These are phyloP conservation scores for Lepidochitona cinerea DNA, from an alignment of 2,888 invertebrate species.

Conservation along the genomic window DNA sequence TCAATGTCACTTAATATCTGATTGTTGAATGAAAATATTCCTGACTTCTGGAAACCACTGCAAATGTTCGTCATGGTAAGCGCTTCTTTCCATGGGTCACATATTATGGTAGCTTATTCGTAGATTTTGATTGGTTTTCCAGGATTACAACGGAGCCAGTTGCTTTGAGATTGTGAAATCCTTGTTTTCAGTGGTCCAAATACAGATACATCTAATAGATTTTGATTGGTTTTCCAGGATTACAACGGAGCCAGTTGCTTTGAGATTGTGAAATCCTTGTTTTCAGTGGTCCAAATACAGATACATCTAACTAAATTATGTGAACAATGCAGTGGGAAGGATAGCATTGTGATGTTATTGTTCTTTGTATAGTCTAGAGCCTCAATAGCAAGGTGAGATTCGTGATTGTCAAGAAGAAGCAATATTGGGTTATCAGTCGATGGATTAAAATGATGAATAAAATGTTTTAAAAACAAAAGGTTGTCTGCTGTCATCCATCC, in stretches of 20 bases:
- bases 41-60: background rate
- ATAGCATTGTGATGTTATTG: background rate
- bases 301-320: no score
- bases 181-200: constrained; percentile 67
- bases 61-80: background rate
- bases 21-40: background rate
- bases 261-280: no score
- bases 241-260: no score
- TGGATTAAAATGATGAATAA: no score
- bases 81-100: background rate
- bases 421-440: background rate
- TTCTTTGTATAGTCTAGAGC: no score
- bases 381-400: no score
- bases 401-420: no score
- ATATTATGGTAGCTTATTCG: constrained; percentile 11
- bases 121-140: constrained; percentile 69
- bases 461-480: no score
- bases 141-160: constrained; percentile 63
- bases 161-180: constrained; percentile 47
- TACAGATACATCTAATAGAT: constrained; percentile 68
- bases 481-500: no score
- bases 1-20: background rate
- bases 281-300: no score
- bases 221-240: no score
- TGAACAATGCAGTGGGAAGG: no score